Base-by-base conservation (phyloP, 2,797 vertebrate genomes). In the Crenichthys baileyi region DNA sequence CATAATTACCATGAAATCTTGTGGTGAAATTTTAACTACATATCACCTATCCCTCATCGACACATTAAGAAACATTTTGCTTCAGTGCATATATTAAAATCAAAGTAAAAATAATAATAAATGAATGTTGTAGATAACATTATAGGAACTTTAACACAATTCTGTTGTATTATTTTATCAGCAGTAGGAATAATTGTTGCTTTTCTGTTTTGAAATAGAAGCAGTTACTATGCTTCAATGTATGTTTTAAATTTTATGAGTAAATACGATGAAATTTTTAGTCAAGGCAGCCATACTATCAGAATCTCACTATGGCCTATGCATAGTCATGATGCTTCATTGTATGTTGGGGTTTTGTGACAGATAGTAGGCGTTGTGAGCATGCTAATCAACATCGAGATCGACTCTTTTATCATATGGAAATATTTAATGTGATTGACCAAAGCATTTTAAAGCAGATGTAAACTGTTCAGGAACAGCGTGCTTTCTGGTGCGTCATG, bases 401-500 rank as follows among this genome's bases (percentile, higher is more conserved):
- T 1, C 22, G 50, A 7, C 72, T 56, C 56, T 44, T 79, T 67
- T 12, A 1, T 41, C 13, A 39, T 24, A 51, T 50, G 24, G 1
- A 60, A 26, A 76, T 44, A 79, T 20, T 39, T 9, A 20, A 61
- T 56, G 29, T 18, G 78, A 48, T 26, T 63, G 55, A 22, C 60
- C 65, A 70, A 73, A 53, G 79, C 55, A n/a, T 67, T 78, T 15
- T 15, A 24, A 26, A 72, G 70, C 77, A 75, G 82, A 77, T 75
- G 71, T 20, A 76, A 77, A 70, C 29, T 26, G 1, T 78, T 83
- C 60, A 41, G 85, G 72, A 76, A 83, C 70, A 85, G 74, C 79
- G 81, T 85, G 85, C 88, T 85, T 84, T 80, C 88, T 90, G 85
- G 88, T 92, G 92, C 89, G 88, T 92, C 88, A 91, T 88, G 89